Base-by-base conservation (phyloP, 1,140 invertebrate species). In the Ceratosolen fusciceps region DNA sequence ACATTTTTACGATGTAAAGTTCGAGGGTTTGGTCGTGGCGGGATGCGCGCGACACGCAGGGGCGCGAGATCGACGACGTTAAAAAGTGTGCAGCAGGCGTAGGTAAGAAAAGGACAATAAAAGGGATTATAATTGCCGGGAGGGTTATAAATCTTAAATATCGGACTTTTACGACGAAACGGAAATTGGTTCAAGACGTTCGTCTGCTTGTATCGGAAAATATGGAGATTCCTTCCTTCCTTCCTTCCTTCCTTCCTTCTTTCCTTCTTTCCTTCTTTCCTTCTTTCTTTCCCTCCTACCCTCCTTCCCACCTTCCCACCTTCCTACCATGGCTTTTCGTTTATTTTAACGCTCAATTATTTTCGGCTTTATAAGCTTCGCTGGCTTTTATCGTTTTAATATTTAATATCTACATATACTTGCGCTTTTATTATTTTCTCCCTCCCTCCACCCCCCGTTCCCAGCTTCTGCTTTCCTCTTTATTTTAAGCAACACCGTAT, bases 51-150 rank as follows among this genome's bases (percentile, higher is more conserved):
- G 84, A 82, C 81, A 81, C 68, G 77, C 21, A 80, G 68, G 74
- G 73, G 81, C 75, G 80, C 29, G 77, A 80, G 79, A 81, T 82
- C 76, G 82, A 74, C 77, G 68, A 74, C 77, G 68, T 81, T 83
- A 84, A 83, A 85, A 83, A 78, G 81, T 83, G 81, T 39, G 67
- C 73, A 79, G 60, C 78, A 81, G 82, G 76, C 71, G 52, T 58
- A 34, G 52, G 29, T 81, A 76, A 76, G 80, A 84, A 74, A 82
- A 80, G 81, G 80, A 83, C 85, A 89, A 89, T 87, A 89, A 89
- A 89, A 90, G 82, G 86, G 84, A 86, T 90, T 90, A 90, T 90
- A 90, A 90, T 90, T 90, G 88, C 88, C 85, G 85, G 84, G 85
- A 87, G 83, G 85, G 78, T 71, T 85, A 84, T 90, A 90, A 90